Conservation (phyloP, 2,797 vertebrate genomes). For the Geotrypetes seraphini region DNA sequence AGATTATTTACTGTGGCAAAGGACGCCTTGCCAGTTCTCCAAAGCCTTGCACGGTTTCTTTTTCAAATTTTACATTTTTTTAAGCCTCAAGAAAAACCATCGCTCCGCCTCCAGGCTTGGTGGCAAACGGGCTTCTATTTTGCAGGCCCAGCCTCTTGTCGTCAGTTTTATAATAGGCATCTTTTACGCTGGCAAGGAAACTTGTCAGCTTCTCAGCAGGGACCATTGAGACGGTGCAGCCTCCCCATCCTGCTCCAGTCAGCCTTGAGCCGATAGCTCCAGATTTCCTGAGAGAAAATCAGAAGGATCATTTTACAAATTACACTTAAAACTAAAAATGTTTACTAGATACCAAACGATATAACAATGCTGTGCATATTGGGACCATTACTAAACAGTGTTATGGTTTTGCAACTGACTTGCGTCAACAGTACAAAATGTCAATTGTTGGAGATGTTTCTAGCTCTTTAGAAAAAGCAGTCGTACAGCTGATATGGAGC, state of each 20-base stretch:
- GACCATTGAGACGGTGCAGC: conserved; percentile 91
- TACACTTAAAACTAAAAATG: too few relatives aligned
- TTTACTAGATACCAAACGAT: too few relatives aligned
- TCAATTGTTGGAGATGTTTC: too few relatives aligned
- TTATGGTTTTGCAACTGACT: too few relatives aligned
- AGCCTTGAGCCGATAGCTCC: conserved; percentile 85
- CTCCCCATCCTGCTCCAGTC: conserved; percentile 95
- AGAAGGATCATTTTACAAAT: too few relatives aligned
- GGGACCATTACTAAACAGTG: too few relatives aligned
- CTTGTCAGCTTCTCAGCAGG: conserved; percentile 61
- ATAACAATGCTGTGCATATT: too few relatives aligned
- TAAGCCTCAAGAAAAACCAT: conserved; percentile 66
- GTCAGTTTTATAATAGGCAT: conserved; percentile 64
- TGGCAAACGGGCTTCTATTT: conserved; percentile 75
- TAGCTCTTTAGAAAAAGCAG: too few relatives aligned
- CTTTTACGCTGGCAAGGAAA: conserved; percentile 72
- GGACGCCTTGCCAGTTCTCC: conserved; percentile 37
- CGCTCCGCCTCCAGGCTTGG: conserved; percentile 82
- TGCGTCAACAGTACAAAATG: too few relatives aligned
- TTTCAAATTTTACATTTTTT: conserved; percentile 31
- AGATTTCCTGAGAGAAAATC: conserved; percentile 57
- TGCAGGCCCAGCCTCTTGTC: conserved; percentile 48
- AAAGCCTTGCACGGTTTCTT: conserved; percentile 37
- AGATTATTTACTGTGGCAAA: conserved; percentile 34
- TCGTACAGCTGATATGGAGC: too few relatives aligned